These are phyloP conservation scores for Epistrophe grossulariae DNA, from an alignment of 2,888 invertebrate genomes.

Conservation along the genomic window DNA sequence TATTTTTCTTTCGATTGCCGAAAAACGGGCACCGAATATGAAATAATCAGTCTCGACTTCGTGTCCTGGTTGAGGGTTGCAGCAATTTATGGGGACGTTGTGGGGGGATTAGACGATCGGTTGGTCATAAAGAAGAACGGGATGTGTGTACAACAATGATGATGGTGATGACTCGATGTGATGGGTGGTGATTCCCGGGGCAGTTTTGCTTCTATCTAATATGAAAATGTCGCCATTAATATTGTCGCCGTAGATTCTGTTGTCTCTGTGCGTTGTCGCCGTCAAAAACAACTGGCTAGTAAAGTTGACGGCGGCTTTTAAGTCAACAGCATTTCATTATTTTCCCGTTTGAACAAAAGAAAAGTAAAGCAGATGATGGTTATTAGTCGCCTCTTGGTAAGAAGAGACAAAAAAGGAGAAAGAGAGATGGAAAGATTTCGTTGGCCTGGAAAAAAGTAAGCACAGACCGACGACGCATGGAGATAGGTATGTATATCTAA, in stretches of 20 bases:
- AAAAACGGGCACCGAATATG: constrained; percentile 49
- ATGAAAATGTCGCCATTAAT: constrained; percentile 75
- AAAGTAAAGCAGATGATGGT: constrained; percentile 29
- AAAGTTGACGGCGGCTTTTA: constrained; percentile 73
- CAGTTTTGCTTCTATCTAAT: constrained; percentile 73
- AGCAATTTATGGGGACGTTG: constrained; percentile 55
- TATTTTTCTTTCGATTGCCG: constrained; percentile 64
- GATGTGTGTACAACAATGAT: constrained; percentile 28
- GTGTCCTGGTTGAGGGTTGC: constrained; percentile 19
- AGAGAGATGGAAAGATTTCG: neutral
- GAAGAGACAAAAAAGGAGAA: neutral
- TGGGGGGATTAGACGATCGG: constrained; percentile 36
- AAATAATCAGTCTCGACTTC: constrained; percentile 63
- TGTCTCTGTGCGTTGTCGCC: constrained; percentile 74
- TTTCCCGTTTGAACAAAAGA: constrained; percentile 61
- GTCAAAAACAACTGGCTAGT: constrained; percentile 75
- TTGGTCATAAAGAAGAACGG: constrained; percentile 36
- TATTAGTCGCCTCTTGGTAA: neutral
- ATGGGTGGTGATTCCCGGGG: constrained; percentile 71
- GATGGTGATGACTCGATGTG: constrained; percentile 45
- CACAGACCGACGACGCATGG: neutral
- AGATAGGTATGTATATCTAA: neutral
- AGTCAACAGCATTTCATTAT: constrained; percentile 75
- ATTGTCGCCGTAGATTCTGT: constrained; percentile 75
- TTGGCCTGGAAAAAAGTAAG: constrained; percentile 32